These are phyloP conservation scores for Fratercula arctica DNA, from an alignment of 2,797 vertebrate species.

Conservation along the genomic window DNA sequence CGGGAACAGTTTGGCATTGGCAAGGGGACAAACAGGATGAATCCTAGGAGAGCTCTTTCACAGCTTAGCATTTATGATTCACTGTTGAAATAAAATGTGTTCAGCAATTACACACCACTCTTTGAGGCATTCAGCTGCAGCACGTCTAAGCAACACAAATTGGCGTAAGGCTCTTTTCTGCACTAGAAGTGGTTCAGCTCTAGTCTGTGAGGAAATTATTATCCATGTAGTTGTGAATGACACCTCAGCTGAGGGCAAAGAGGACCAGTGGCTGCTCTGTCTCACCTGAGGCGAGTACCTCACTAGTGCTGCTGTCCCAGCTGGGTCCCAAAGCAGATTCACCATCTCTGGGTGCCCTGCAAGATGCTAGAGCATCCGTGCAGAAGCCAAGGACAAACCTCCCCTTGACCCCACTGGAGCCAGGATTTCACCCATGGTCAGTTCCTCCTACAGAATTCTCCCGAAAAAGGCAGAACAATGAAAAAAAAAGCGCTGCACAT, in stretches of 20 bases:
- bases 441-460: background rate
- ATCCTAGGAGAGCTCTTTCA: background rate
- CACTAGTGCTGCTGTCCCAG: fast-evolving
- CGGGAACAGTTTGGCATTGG: background rate
- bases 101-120: background rate
- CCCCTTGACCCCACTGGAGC: background rate
- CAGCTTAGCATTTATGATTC: background rate
- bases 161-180: fast-evolving
- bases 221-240: fast-evolving
- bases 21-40: background rate
- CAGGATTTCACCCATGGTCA: background rate
- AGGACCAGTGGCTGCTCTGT: background rate
- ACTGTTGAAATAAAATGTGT: background rate
- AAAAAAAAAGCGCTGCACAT: background rate
- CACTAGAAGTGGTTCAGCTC: fast-evolving
- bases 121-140: background rate
- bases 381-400: background rate
- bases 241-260: fast-evolving
- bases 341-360: background rate
- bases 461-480: background rate
- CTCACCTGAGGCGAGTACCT: background rate
- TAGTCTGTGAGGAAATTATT: background rate
- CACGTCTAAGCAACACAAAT: fast-evolving
- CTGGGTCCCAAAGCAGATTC: too few species aligned
- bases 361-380: background rate